phyloP scores from a whole-genome alignment of 2,888 invertebrate genomes.

The Drosophila austrosaltans region DNA sequence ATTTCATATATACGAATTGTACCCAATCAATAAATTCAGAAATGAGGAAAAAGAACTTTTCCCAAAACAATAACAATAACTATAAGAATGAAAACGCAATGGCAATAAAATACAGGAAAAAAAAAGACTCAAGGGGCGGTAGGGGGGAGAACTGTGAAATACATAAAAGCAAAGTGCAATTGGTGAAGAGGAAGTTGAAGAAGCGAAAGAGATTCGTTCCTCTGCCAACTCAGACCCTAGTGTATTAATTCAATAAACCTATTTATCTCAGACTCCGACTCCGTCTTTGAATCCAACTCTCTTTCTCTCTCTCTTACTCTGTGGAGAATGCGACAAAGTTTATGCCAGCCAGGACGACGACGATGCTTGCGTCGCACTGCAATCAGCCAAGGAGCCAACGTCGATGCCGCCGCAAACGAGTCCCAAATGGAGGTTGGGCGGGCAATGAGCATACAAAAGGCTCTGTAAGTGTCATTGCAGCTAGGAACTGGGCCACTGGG shows the following conservation, averaged over 20 bases:
- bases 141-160: conserved; percentile 33
- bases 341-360: conserved; percentile 49
- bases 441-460: conserved; percentile 65
- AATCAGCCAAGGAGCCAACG: conserved; percentile 63
- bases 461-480: conserved; percentile 71
- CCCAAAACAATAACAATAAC: conserved; percentile 7
- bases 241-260: conserved; percentile 75
- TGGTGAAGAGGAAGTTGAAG: conserved; percentile 28
- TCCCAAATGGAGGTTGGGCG: conserved; percentile 66
- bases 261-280: conserved; percentile 61
- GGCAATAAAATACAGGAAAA: conserved; percentile 39
- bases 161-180: conserved; percentile 51
- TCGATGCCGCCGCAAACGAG: conserved; percentile 71
- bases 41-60: conserved; percentile 32
- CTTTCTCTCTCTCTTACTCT: conserved; percentile 45
- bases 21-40: conserved; percentile 34
- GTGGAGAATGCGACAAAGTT: conserved; percentile 71
- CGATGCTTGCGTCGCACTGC: conserved; percentile 60
- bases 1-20: background rate
- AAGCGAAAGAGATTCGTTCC: background rate
- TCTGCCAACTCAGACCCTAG: conserved; percentile 32
- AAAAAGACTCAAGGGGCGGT: background rate
- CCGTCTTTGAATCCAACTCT: conserved; percentile 7
- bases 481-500: conserved; percentile 72
- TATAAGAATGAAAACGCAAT: conserved; percentile 32